Percentiles rank a stretch among this genome's conserved stretches.
Conservation (phyloP, 2,888 invertebrate species). For the Camponotus fellah region DNA sequence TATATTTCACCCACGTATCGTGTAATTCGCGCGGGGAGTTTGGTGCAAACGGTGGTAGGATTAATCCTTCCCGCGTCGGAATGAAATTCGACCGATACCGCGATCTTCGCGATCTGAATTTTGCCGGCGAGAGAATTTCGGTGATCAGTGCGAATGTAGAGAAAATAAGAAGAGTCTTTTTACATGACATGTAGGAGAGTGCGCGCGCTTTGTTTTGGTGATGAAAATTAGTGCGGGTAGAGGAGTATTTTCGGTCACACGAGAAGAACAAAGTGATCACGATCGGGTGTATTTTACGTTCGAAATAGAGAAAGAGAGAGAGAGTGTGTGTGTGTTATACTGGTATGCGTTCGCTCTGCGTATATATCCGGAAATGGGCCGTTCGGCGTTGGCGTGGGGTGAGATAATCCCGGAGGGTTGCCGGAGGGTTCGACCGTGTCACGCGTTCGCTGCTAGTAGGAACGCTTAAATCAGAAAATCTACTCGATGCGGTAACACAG, state of each 20-base stretch:
- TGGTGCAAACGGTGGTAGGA: constrained; percentile 13
- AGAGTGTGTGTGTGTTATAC: constrained; percentile 24
- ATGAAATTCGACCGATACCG: constrained; percentile 13
- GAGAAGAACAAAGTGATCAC: constrained; percentile 23
- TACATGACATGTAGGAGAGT: constrained; percentile 12
- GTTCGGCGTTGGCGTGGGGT: constrained; percentile 65
- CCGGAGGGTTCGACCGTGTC: constrained; percentile 66
- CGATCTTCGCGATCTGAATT: background rate
- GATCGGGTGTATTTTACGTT: constrained; percentile 43
- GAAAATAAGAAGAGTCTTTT: background rate
- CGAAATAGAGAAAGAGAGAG: constrained; percentile 8
- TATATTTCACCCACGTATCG: background rate
- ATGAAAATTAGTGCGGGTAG: constrained; percentile 49
- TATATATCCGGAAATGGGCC: constrained; percentile 70
- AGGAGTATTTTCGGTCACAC: constrained; percentile 52
- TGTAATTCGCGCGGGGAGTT: background rate
- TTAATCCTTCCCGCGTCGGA: background rate
- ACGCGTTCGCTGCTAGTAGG: constrained; percentile 57
- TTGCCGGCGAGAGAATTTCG: background rate
- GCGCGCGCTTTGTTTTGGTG: constrained; percentile 24
- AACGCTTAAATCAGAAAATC: constrained; percentile 64
- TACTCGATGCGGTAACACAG: constrained; percentile 58
- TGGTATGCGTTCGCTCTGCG: constrained; percentile 51
- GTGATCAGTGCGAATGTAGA: background rate
- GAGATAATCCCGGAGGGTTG: constrained; percentile 74